Base-by-base conservation (phyloP, 23 tunicate genomes). In the Aplidium turbinatum region DNA sequence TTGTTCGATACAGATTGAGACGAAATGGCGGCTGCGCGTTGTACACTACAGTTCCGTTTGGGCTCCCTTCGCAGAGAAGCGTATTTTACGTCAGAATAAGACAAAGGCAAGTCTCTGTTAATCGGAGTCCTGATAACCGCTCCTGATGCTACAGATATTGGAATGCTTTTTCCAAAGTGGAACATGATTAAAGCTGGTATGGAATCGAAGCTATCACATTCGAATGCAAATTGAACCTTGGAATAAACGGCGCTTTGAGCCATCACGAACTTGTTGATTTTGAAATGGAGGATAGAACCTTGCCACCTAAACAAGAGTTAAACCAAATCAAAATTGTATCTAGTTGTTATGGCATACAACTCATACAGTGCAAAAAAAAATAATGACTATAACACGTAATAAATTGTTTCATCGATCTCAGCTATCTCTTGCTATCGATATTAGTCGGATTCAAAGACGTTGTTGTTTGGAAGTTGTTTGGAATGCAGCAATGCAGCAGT, bases 71-170 rank as follows among this genome's bases (percentile, higher is more conserved):
- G 46, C 76, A 86, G 71, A 1, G 85, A 79, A 5, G 85, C 77
- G 33, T 86, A 73, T 42, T 52, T 74, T 18, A 56, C 87, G n/a
- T 82, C 89, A 9, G 87, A 73, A 35, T 30, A 74, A 16, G 87
- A 75, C 4, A 81, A 39, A 5, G 95, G 95, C 0, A 81, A 23
- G 4, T 45, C 50, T 1, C 95, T 78, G 38, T 81, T 80, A 26
- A 87, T 58, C 18, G 95, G 95, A 30, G 53, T 80, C 2, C 64
- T 54, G 33, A 87, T 71, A 23, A 87, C 56, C 16, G 84, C 95
- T 9, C 95, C 95, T 23, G 84, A 47, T 20, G 31, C 45, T 1
- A 51, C 35, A 28, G 88, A 75, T 11, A 82, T 77, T 16, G 88
- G 96, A 22, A 70, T 54, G 36, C 54, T 82, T 19, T 63, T 64